Percentiles rank a stretch among this genome's conserved stretches.
phyloP scores from a whole-genome alignment of 2,888 invertebrate species.

The Agrotis puta region DNA sequence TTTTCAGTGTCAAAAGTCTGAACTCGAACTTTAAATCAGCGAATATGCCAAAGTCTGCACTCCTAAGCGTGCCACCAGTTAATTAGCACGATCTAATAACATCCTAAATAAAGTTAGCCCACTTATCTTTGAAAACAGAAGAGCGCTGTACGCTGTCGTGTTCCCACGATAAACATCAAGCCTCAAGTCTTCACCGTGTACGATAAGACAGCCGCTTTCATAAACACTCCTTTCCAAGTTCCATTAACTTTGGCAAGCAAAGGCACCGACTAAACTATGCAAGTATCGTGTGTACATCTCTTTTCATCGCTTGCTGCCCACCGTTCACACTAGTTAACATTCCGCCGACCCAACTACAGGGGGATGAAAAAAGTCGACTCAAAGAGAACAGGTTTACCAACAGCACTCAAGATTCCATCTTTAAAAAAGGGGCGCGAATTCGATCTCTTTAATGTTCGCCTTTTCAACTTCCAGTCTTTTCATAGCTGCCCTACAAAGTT shows the following conservation, averaged over 20 bases:
- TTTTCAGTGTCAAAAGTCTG: background rate
- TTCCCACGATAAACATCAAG: constrained; percentile 71
- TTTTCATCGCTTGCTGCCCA: constrained; percentile 82
- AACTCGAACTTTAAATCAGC: background rate
- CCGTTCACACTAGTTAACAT: constrained; percentile 81
- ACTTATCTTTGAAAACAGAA: constrained; percentile 68
- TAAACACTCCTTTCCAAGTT: constrained; percentile 76
- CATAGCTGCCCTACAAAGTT: constrained; percentile 51
- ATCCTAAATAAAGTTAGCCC: constrained; percentile 57
- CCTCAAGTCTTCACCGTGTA: constrained; percentile 77
- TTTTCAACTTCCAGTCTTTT: constrained; percentile 62
- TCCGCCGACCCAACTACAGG: constrained; percentile 73
- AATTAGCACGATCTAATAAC: constrained; percentile 31
- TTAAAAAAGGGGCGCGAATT: constrained; percentile 79
- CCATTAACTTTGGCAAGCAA: constrained; percentile 89
- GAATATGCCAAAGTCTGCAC: background rate
- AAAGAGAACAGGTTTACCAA: constrained; percentile 77
- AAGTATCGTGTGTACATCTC: constrained; percentile 89
- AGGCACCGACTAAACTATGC: constrained; percentile 83
- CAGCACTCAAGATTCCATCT: constrained; percentile 79
- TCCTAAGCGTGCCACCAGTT: background rate
- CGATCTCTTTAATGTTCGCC: constrained; percentile 77
- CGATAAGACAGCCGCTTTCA: constrained; percentile 84
- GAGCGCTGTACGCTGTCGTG: constrained; percentile 51
- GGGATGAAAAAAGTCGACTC: constrained; percentile 79